These are phyloP conservation scores for Byasa hedistus DNA, from an alignment of 2,888 invertebrate genomes.

Conservation along the genomic window DNA sequence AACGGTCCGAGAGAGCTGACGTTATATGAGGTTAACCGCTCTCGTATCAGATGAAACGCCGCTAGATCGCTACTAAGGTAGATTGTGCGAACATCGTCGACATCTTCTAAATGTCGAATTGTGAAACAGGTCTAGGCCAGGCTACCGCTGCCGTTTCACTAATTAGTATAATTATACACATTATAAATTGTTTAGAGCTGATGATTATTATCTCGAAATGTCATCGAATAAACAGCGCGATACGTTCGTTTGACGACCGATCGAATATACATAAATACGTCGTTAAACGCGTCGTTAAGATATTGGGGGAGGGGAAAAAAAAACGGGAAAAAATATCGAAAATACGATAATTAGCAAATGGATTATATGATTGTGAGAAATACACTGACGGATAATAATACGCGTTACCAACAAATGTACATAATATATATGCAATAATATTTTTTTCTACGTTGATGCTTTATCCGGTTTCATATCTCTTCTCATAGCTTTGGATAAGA, in stretches of 20 bases:
- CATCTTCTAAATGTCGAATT: constrained; percentile 25
- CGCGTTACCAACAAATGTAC: too few species aligned
- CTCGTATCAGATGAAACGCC: constrained; percentile 36
- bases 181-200: constrained; percentile 3
- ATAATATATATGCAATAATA: too few species aligned
- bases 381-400: too few species aligned
- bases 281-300: constrained; percentile 11
- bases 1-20: constrained; percentile 34
- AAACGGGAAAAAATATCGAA: too few species aligned
- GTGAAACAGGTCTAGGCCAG: constrained; percentile 28
- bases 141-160: constrained; percentile 28
- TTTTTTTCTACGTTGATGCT: too few species aligned
- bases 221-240: constrained; percentile 19
- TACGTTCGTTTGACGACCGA: constrained; percentile 6
- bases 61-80: constrained; percentile 12
- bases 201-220: constrained; percentile 25
- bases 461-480: too few species aligned
- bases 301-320: background rate
- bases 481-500: too few species aligned
- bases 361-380: too few species aligned
- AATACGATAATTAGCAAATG: too few species aligned
- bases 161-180: constrained; percentile 30
- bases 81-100: constrained; percentile 18
- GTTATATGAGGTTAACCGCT: constrained; percentile 45
- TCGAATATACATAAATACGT: constrained; percentile 23